A percentile compares a stretch with the other conserved stretches of the same genome.
These are phyloP conservation scores for Dascillus cervinus DNA, from an alignment of 2,888 invertebrate genomes.

Conservation along the genomic window DNA sequence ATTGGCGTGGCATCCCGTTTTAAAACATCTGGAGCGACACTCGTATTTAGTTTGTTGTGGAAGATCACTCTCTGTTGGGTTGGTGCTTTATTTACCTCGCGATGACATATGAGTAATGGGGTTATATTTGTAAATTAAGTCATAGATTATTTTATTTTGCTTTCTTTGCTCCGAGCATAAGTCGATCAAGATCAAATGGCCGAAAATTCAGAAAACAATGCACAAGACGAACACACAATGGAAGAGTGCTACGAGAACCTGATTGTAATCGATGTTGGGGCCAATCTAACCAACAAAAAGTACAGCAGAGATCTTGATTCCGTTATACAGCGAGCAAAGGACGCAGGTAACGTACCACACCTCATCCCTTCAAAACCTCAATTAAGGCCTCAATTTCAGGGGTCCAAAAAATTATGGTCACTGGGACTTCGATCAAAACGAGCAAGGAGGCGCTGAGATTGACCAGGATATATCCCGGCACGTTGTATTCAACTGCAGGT, in stretches of 20 bases:
- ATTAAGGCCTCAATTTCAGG: conserved; percentile 49
- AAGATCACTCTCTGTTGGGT: too few relatives aligned
- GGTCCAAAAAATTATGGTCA: conserved; percentile 91
- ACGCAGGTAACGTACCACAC: conserved; percentile 77
- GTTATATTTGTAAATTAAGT: conserved; percentile 22
- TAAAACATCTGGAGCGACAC: too few relatives aligned
- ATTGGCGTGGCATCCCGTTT: too few relatives aligned
- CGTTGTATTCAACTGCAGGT: conserved; percentile 87
- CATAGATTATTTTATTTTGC: conserved; percentile 11
- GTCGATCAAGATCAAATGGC: too few relatives aligned
- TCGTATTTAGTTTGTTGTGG: too few relatives aligned
- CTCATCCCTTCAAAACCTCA: too few relatives aligned
- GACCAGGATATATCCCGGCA: conserved; percentile 83
- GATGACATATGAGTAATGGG: conserved; percentile 22
- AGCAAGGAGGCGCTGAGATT: conserved; percentile 86
- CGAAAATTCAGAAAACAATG: conserved; percentile 3
- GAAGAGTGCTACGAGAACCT: conserved; percentile 85
- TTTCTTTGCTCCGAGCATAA: too few relatives aligned
- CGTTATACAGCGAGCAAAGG: conserved; percentile 85
- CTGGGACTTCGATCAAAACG: conserved; percentile 80
- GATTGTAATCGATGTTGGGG: conserved; percentile 85
- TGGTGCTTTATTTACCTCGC: conserved; percentile 13
- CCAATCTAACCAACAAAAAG: conserved; percentile 90
- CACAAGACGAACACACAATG: conserved; percentile 41
- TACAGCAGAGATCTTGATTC: conserved; percentile 87